Percentiles rank a stretch among this genome's conserved stretches.
These are phyloP conservation scores for Fundulus diaphanus DNA, from an alignment of 2,797 vertebrate genomes.

Conservation along the genomic window DNA sequence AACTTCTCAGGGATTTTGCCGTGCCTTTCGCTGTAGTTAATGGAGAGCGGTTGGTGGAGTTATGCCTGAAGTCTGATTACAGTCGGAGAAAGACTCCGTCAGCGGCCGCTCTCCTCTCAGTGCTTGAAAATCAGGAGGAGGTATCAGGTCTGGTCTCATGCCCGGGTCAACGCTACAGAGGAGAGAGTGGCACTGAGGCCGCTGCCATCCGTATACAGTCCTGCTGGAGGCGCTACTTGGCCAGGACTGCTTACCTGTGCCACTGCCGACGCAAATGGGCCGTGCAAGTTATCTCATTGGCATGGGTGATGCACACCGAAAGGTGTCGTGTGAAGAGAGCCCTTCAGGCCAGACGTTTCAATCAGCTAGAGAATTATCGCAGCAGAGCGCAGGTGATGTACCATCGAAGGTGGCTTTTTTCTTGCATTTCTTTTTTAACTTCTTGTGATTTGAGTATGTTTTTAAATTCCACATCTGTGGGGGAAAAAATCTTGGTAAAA, in stretches of 20 bases:
- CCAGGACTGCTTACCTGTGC: slow-evolving; percentile 70
- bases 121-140: slow-evolving; percentile 77
- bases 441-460: not conserved
- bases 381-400: slow-evolving; percentile 87
- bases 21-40: slow-evolving; percentile 80
- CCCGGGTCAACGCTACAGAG: slow-evolving; percentile 84
- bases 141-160: slow-evolving; percentile 69
- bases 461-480: not conserved
- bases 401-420: slow-evolving; percentile 5
- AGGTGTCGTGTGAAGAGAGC: slow-evolving; percentile 71
- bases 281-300: slow-evolving; percentile 76
- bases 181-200: slow-evolving; percentile 70
- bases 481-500: not conserved
- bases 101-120: slow-evolving; percentile 67
- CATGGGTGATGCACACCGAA: slow-evolving; percentile 80
- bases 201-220: slow-evolving; percentile 83
- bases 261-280: slow-evolving; percentile 82
- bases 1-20: slow-evolving; percentile 80
- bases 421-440: slow-evolving; percentile 2
- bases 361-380: slow-evolving; percentile 88
- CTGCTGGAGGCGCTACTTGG: slow-evolving; percentile 78
- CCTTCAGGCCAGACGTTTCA: slow-evolving; percentile 81
- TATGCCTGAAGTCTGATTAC: slow-evolving; percentile 64
- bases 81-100: slow-evolving; percentile 59
- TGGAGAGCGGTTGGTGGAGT: slow-evolving; percentile 68